Base-by-base conservation (phyloP, 92 coral and sea anemone species). In the Siderastrea radians region DNA sequence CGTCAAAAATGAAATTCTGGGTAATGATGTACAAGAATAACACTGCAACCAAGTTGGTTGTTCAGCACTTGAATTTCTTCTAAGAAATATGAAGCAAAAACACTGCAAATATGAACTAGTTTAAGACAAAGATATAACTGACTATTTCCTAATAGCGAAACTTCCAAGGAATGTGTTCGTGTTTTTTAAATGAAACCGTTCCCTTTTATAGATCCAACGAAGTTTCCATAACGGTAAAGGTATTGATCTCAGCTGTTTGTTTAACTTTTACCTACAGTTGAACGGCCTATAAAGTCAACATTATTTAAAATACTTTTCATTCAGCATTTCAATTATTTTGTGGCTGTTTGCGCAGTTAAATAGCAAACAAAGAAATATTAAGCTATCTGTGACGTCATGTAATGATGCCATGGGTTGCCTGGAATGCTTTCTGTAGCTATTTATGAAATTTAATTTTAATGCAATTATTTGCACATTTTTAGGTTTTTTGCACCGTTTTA, bases 1-100 rank as follows among this genome's bases (percentile, higher is more conserved):
- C 59, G 38, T 13, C 72, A 60, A 77, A 49, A 61, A 50, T 49
- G 51, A 70, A 75, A 73, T 83, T 86, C 84, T 82, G 76, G 47
- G 93, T 87, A 90, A 86, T 90, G 46, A 86, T 90, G 81, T 87
- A 91, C 86, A 94, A 88, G 80, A 80, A 91, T 52, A 94, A 91
- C 69, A 92, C 91, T 69, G 87, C 89, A 38, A 94, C 93, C 4
- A 88, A 26, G 38, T 26, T 26, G 38, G 38, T 26, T 26, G 38
- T 26, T 26, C 38, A 26, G 38, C 0, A 26, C 38, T 26, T 26
- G 38, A 26, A 26, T 26, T 26, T 26, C 38, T 26, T 26, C 38
- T 26, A 26, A 26, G 38, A 26, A 26, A 26, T 26, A 26, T 26
- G 38, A 26, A 26, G 38, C 38, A 26, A 26, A 26, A 26, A 26